A percentile compares a stretch with the other conserved stretches of the same genome.
Evolutionary conservation across 2,888 invertebrate genomes (phyloP).

Genomic region (Gortyna flavago): DNA sequence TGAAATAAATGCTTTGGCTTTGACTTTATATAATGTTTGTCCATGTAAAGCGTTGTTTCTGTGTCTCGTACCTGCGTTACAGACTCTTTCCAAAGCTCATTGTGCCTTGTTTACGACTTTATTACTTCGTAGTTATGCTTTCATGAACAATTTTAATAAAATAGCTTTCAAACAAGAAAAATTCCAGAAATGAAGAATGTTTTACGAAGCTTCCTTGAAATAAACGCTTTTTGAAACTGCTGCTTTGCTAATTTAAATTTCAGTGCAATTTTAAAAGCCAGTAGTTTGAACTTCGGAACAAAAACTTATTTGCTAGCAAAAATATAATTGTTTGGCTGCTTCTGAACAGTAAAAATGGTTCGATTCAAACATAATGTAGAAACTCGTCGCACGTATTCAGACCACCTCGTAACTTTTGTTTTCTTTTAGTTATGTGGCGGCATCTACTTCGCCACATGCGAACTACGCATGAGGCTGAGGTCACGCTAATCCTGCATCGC

Average conservation of each 20-base stretch:
- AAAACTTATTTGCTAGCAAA: background rate
- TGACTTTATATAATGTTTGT: background rate
- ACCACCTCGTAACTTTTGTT: background rate
- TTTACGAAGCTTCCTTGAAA: conserved; percentile 7
- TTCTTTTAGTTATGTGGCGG: background rate
- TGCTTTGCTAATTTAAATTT: conserved; percentile 15
- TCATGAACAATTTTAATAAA: conserved; percentile 38
- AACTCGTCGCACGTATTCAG: background rate
- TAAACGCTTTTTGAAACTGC: conserved; percentile 13
- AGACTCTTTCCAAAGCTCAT: background rate
- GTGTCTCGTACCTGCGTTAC: background rate
- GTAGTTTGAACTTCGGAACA: conserved; percentile 4
- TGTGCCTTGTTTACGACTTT: background rate
- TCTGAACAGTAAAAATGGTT: background rate
- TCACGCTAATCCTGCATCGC: background rate
- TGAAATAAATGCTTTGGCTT: background rate
- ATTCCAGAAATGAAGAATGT: conserved; percentile 10
- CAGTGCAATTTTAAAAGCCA: conserved; percentile 11
- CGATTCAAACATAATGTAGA: background rate
- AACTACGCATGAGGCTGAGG: background rate
- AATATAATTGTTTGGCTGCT: background rate
- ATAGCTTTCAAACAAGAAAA: conserved; percentile 22
- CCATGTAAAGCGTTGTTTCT: background rate
- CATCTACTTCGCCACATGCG: background rate
- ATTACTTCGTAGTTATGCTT: background rate